A percentile compares a stretch with the other conserved stretches of the same genome.
Conservation (phyloP, 1,140 invertebrate genomes). For the Aphidius ervi region DNA sequence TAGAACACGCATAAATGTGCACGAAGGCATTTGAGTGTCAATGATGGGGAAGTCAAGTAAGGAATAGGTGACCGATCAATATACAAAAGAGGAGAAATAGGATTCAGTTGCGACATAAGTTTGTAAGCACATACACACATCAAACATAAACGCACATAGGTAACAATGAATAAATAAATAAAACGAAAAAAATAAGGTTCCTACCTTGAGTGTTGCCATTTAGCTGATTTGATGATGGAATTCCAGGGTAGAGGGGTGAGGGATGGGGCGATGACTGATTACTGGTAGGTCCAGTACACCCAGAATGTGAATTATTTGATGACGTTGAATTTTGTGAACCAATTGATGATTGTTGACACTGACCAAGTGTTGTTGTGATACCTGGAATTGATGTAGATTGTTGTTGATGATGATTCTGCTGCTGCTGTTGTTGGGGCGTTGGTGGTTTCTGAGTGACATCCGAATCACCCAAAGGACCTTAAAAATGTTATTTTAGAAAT, state of each 20-base stretch:
- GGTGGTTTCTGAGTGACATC: constrained; percentile 40
- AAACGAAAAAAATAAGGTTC: constrained; percentile 3
- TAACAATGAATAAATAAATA: too few species aligned
- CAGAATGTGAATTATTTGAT: constrained; percentile 38
- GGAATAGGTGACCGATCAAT: too few species aligned
- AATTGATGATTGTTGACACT: constrained; percentile 20
- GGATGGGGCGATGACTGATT: constrained; percentile 54
- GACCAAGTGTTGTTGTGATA: constrained; percentile 20
- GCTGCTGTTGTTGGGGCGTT: constrained; percentile 42
- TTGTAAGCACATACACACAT: not conserved
- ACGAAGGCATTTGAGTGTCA: too few species aligned
- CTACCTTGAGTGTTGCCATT: constrained; percentile 50
- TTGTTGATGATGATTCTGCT: constrained; percentile 34
- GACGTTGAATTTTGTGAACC: constrained; percentile 38
- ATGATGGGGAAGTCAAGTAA: too few species aligned
- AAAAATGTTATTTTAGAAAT: not conserved
- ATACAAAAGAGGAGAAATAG: too few species aligned
- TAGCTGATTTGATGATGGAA: constrained; percentile 37
- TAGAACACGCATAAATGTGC: too few species aligned
- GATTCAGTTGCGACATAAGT: too few species aligned
- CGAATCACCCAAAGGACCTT: constrained; percentile 33
- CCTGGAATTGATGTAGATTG: constrained; percentile 28
- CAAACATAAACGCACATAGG: not conserved
- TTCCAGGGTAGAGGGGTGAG: constrained; percentile 49
- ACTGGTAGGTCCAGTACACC: constrained; percentile 43